Base-by-base conservation (phyloP, 2,113 vertebrate species). In the Illadopsis cleaveri region DNA sequence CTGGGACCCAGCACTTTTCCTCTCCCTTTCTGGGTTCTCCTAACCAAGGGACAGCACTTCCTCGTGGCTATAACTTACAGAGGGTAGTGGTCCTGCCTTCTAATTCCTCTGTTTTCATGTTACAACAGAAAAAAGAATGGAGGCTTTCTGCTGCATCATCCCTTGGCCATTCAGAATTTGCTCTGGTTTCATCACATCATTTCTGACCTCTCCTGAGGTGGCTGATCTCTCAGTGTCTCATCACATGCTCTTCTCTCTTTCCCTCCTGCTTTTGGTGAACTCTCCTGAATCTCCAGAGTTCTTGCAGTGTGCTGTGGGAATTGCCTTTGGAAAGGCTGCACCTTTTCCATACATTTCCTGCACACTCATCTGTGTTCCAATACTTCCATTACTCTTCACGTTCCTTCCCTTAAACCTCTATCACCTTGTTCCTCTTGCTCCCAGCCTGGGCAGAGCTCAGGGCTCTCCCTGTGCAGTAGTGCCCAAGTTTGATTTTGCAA, bases 381-480 rank as follows among this genome's bases (percentile, higher is more conserved):
- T 1, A 20, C 23, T 79, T 33, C 8, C 28, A 54, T n/a, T 40
- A 6, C 10, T 23, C 38, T 38, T 68, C 50, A 22, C n/a, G 69
- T 60, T 23, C 28, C 31, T 31, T 33, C 37, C 42, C 11, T 58
- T 38, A 2, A 31, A 53, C 5, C 51, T 37, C 42, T 23, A 3
- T 3, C 7, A 12, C 15, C 27, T 24, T 22, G 45, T n/a, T 90
- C 75, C 57, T 51, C 47, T 9, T 38, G 61, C 61, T 40, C 51
- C 28, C 14, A 60, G 40, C 22, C 40, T 1, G 23, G 62, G 38
- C 58, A 75, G 51, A 38, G 47, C 19, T 37, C 64, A 37, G 78
- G 35, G 11, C 35, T 8, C 3, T 37, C 62, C 4, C 0, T 3
- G 19, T 1, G 1, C 56, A 33, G 25, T 0, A n/a, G 27, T 12